A percentile compares a stretch with the other conserved stretches of the same genome.
These are phyloP conservation scores for Phaonia tiefii DNA, from an alignment of 2,888 invertebrate species.

Conservation along the genomic window DNA sequence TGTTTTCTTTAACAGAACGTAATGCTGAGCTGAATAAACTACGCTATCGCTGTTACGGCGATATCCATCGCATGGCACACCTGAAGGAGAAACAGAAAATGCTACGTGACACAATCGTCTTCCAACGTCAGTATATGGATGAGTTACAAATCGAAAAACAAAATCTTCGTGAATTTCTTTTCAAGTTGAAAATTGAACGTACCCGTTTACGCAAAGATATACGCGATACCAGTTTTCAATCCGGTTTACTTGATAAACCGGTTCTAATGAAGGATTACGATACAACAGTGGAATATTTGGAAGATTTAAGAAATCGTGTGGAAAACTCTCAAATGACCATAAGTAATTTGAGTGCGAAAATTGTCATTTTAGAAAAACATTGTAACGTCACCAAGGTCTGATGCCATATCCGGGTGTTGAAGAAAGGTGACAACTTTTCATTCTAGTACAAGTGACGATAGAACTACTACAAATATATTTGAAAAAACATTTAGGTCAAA, in stretches of 20 bases:
- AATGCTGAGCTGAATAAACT: slow-evolving; percentile 71
- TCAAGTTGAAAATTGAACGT: slow-evolving; percentile 70
- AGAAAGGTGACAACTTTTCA: not conserved
- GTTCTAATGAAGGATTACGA: slow-evolving; percentile 75
- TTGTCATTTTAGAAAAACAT: slow-evolving; percentile 1
- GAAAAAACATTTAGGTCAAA: too few species aligned
- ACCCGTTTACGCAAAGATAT: slow-evolving; percentile 67
- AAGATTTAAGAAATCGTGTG: slow-evolving; percentile 54
- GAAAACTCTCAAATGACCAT: slow-evolving; percentile 61
- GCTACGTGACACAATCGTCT: slow-evolving; percentile 60
- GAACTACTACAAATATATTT: too few species aligned
- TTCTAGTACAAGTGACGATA: not conserved
- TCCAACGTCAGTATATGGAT: slow-evolving; percentile 31
- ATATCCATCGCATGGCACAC: slow-evolving; percentile 74
- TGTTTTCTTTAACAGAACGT: slow-evolving; percentile 70
- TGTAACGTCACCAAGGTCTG: not conserved
- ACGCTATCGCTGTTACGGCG: slow-evolving; percentile 68
- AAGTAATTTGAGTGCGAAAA: slow-evolving; percentile 28
- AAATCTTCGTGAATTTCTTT: slow-evolving; percentile 67
- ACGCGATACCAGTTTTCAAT: slow-evolving; percentile 70
- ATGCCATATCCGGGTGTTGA: not conserved
- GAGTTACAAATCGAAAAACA: slow-evolving; percentile 56
- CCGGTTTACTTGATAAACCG: slow-evolving; percentile 75
- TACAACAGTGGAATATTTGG: slow-evolving; percentile 67
- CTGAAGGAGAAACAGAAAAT: slow-evolving; percentile 73